Evolutionary conservation across 2,888 invertebrate genomes (phyloP).

Genomic region (Slavum lentiscoides): DNA sequence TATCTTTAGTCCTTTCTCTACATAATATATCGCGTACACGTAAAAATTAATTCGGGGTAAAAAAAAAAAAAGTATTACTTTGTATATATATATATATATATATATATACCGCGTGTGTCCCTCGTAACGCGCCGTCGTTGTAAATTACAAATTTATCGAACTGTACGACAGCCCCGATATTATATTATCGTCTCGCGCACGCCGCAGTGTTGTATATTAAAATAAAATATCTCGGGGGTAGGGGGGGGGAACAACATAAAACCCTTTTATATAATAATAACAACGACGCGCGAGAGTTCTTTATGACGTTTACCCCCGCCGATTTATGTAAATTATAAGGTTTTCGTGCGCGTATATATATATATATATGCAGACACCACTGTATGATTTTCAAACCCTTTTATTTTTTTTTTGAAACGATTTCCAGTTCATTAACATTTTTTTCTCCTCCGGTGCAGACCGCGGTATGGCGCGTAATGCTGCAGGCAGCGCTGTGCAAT

Average conservation of each 20-base stretch:
- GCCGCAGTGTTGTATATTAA: slow-evolving; percentile 9
- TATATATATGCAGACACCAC: too few relatives aligned
- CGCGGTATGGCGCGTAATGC: neutral
- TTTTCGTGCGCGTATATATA: slow-evolving; percentile 4
- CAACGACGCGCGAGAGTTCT: slow-evolving; percentile 28
- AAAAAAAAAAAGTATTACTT: neutral
- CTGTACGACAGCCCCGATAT: slow-evolving; percentile 44
- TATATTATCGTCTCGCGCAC: slow-evolving; percentile 4
- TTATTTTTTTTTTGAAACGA: slow-evolving; percentile 21
- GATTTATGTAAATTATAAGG: slow-evolving; percentile 49
- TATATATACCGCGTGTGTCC: neutral
- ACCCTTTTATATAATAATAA: slow-evolving; percentile 21
- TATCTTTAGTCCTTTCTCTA: slow-evolving; percentile 12
- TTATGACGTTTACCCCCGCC: slow-evolving; percentile 43
- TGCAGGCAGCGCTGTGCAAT: too few relatives aligned
- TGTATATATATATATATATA: too few relatives aligned
- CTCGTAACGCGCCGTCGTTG: neutral
- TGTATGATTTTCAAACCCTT: slow-evolving; percentile 42
- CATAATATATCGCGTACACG: neutral
- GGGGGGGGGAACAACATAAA: neutral
- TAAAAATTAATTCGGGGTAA: slow-evolving; percentile 40
- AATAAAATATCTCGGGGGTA: neutral
- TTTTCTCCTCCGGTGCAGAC: slow-evolving; percentile 9
- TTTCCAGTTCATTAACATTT: slow-evolving; percentile 53
- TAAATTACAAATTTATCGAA: slow-evolving; percentile 52